phyloP scores from a whole-genome alignment of 2,888 invertebrate species.

The Athalia circularis region DNA sequence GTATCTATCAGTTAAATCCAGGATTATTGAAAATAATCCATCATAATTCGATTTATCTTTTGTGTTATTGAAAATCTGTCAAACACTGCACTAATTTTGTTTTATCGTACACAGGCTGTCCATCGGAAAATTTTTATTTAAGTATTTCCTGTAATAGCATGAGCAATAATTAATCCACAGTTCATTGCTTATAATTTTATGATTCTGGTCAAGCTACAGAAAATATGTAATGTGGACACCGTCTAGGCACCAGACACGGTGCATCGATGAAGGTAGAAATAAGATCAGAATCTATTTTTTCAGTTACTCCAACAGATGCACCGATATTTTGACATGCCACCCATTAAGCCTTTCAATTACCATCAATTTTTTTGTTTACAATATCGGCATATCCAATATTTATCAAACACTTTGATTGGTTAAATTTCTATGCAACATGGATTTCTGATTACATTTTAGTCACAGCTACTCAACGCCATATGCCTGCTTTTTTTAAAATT shows the following conservation, averaged over 20 bases:
- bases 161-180: too few relatives aligned
- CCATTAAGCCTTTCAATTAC: background rate
- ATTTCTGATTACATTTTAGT: constrained; percentile 23
- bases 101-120: too few relatives aligned
- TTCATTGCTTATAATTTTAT: too few relatives aligned
- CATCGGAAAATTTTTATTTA: too few relatives aligned
- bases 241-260: background rate
- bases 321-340: background rate
- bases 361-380: constrained; percentile 19
- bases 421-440: constrained; percentile 6
- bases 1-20: too few relatives aligned
- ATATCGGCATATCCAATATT: constrained; percentile 26
- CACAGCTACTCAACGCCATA: background rate
- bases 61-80: too few relatives aligned
- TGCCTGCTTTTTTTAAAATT: background rate
- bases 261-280: too few relatives aligned
- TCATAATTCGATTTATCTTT: too few relatives aligned
- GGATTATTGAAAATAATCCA: too few relatives aligned
- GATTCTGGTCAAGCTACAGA: background rate
- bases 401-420: constrained; percentile 32
- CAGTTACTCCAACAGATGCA: constrained; percentile 3
- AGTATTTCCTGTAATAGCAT: too few relatives aligned
- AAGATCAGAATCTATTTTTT: background rate
- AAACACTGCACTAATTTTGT: too few relatives aligned
- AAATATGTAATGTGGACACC: background rate